Evolutionary conservation across 2,113 vertebrate genomes (phyloP).

Genomic region (Struthio camelus): DNA sequence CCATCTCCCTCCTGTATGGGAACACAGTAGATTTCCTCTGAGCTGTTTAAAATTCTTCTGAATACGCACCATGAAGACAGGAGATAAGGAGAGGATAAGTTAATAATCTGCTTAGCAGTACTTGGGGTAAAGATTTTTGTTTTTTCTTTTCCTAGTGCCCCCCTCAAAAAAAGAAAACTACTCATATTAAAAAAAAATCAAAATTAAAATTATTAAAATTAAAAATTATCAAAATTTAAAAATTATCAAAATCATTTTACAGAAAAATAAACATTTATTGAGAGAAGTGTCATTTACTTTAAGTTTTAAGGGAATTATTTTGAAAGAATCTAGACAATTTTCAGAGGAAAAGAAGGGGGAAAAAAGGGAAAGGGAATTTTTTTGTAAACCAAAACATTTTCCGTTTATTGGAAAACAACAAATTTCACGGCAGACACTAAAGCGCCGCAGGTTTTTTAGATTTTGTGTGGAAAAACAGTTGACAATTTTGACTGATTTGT

Average conservation of each 20-base stretch:
- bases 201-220: too few species aligned
- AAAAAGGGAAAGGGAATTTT: not conserved
- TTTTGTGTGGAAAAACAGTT: not conserved
- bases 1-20: not conserved
- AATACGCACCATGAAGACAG: not conserved
- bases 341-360: not conserved
- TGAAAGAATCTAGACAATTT: not conserved
- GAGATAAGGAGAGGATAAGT: not conserved
- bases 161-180: not conserved
- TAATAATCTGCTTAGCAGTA: not conserved
- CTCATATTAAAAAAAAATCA: too few species aligned
- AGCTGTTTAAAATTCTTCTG: not conserved
- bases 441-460: not conserved
- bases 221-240: too few species aligned
- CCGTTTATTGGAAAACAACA: not conserved
- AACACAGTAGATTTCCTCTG: not conserved
- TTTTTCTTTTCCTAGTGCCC: not conserved
- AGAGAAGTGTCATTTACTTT: not conserved
- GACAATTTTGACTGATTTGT: not conserved
- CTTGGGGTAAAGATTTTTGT: not conserved
- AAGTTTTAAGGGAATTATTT: not conserved
- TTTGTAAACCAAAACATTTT: conserved; percentile 1
- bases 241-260: not conserved
- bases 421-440: not conserved
- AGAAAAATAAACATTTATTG: not conserved